These are phyloP conservation scores for Thamnophis elegans DNA, from an alignment of 2,797 vertebrate genomes.

Conservation along the genomic window DNA sequence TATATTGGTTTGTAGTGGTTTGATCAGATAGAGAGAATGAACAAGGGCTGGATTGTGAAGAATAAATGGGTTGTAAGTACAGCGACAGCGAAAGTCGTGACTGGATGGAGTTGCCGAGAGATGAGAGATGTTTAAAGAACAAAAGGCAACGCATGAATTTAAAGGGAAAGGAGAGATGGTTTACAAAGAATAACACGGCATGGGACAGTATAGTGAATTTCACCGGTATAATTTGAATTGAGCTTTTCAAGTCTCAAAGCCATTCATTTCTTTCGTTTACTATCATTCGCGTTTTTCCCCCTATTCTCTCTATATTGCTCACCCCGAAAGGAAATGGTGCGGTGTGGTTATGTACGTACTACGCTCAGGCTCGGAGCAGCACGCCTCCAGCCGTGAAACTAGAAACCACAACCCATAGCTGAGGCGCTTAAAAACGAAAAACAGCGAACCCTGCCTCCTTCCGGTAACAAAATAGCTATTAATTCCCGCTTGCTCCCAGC, in stretches of 20 bases:
- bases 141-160: not conserved
- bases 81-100: not conserved
- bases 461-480: not conserved
- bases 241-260: not conserved
- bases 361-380: not conserved
- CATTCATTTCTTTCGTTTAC: not conserved
- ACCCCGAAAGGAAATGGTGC: not conserved
- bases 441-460: not conserved
- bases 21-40: not conserved
- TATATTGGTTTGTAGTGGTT: not conserved
- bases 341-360: not conserved
- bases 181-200: not conserved
- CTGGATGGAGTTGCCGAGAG: not conserved
- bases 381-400: not conserved
- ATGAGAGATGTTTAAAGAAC: not conserved
- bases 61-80: not conserved
- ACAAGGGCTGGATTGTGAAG: not conserved
- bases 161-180: not conserved
- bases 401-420: not conserved
- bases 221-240: not conserved
- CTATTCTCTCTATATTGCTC: not conserved
- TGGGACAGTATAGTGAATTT: not conserved
- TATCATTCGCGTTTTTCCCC: not conserved
- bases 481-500: not conserved
- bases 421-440: not conserved